Conservation (phyloP, 2,113 vertebrate genomes). For the Danionella cerebrum region DNA sequence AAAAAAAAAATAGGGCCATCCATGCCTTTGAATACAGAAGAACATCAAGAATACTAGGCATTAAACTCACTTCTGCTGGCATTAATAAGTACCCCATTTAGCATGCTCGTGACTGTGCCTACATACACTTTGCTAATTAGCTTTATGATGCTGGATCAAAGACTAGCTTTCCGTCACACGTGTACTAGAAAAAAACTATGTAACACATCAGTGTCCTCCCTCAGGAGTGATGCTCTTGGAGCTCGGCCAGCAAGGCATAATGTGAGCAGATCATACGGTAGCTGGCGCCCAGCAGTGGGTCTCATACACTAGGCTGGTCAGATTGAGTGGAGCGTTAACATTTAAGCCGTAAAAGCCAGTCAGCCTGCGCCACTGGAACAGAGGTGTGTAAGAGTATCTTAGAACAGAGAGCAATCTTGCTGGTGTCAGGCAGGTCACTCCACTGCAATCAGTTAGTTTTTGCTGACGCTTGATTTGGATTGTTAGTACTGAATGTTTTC, state of each 20-base stretch:
- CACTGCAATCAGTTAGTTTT: background rate
- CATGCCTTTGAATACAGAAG: too few species aligned
- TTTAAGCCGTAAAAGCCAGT: background rate
- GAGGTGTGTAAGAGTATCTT: background rate
- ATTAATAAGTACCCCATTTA: conserved; percentile 4
- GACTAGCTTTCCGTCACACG: background rate
- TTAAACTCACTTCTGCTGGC: background rate
- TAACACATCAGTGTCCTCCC: conserved; percentile 2
- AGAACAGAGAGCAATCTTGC: conserved; percentile 1
- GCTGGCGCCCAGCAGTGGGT: background rate
- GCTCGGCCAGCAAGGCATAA: background rate
- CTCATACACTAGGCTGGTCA: background rate
- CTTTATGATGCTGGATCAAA: background rate
- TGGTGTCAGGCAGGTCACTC: background rate
- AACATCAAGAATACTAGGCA: too few species aligned
- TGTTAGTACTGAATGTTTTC: background rate
- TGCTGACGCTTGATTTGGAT: conserved; percentile 1
- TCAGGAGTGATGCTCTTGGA: background rate
- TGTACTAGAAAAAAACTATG: conserved; percentile 1
- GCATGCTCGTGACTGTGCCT: background rate
- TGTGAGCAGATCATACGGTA: conserved; percentile 11
- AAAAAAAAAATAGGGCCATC: too few species aligned
- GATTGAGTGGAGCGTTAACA: background rate
- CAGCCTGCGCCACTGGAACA: background rate
- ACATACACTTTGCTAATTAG: conserved; percentile 3